Conservation (phyloP, 2,888 invertebrate genomes). For the Zygothrica quintamaculata region DNA sequence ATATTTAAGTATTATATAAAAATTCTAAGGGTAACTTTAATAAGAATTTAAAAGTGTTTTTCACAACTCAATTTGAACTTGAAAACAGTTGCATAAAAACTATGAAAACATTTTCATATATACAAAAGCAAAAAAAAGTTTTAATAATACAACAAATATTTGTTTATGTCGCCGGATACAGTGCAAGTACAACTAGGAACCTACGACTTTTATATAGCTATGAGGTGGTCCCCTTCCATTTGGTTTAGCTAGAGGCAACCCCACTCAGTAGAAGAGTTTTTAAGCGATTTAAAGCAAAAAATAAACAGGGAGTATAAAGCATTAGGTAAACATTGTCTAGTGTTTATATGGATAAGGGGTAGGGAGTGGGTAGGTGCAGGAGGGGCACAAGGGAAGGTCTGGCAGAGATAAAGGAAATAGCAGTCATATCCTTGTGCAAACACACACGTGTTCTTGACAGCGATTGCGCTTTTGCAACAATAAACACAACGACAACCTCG, state of each 20-base stretch:
- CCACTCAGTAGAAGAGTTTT: slow-evolving; percentile 32
- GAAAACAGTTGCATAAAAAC: background rate
- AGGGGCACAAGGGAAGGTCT: too few relatives aligned
- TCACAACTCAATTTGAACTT: too few relatives aligned
- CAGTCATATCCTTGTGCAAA: slow-evolving; percentile 74
- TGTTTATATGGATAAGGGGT: slow-evolving; percentile 23
- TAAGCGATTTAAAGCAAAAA: slow-evolving; percentile 57
- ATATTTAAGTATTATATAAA: too few relatives aligned
- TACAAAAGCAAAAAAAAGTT: slow-evolving; percentile 5
- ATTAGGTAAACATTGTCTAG: slow-evolving; percentile 68
- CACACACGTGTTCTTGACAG: slow-evolving; percentile 79
- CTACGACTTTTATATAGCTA: too few relatives aligned
- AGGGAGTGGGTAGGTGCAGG: background rate
- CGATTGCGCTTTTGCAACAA: slow-evolving; percentile 74
- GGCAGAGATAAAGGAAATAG: slow-evolving; percentile 65
- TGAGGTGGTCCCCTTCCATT: too few relatives aligned
- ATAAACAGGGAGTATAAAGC: slow-evolving; percentile 64
- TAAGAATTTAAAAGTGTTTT: background rate
- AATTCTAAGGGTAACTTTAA: too few relatives aligned
- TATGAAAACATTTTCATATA: slow-evolving; percentile 7
- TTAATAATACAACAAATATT: slow-evolving; percentile 12
- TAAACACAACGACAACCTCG: slow-evolving; percentile 27
- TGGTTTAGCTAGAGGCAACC: too few relatives aligned
- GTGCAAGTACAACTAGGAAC: too few relatives aligned
- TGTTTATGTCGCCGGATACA: slow-evolving; percentile 17